Evolutionary conservation across 2,888 invertebrate species (phyloP), one percentile per base, ranked within the genome.

Genomic region (Mesoligia furuncula): DNA sequence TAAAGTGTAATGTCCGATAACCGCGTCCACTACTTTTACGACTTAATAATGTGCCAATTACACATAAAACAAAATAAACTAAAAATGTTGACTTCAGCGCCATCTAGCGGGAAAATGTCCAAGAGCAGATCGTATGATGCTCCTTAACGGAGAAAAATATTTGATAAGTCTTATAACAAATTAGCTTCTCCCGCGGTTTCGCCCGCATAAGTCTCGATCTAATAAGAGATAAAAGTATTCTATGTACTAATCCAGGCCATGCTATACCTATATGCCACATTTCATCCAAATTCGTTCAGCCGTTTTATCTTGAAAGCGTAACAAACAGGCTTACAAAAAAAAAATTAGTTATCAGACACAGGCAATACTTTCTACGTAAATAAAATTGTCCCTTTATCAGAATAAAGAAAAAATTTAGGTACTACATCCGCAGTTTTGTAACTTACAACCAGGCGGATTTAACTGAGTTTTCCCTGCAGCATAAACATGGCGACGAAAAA

Each of bases 401-500:
- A n/a, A n/a, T n/a, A n/a, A n/a, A n/a, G n/a, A n/a, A n/a, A n/a
- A n/a, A n/a, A n/a, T n/a, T n/a, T n/a, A 79, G 42, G 42, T 42
- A 42, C 42, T 45, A 24, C 24, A 62, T 54, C 17, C 13, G 39
- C 39, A 31, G 62, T 84, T 79, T 67, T 36, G 31, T 45, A 68
- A 65, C n/a, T n/a, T 31, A 59, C 17, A 66, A 24, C 72, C 57
- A 51, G 24, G 31, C 24, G n/a, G n/a, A 65, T 73, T 85, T 73
- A 39, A 74, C 42, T 75, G 51, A 78, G 67, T 73, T 75, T 77
- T 42, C 48, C 70, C 48, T 62, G 54, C 61, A 65, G 51, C 68
- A 64, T 70, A 62, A 75, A 83, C 54, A 76, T 54, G 64, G 54
- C 31, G 45, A 13, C 62, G 69, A 72, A 77, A 84, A 85, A 83